These are phyloP conservation scores for Serranus cabrilla DNA, from an alignment of 2,797 vertebrate genomes.

Conservation along the genomic window DNA sequence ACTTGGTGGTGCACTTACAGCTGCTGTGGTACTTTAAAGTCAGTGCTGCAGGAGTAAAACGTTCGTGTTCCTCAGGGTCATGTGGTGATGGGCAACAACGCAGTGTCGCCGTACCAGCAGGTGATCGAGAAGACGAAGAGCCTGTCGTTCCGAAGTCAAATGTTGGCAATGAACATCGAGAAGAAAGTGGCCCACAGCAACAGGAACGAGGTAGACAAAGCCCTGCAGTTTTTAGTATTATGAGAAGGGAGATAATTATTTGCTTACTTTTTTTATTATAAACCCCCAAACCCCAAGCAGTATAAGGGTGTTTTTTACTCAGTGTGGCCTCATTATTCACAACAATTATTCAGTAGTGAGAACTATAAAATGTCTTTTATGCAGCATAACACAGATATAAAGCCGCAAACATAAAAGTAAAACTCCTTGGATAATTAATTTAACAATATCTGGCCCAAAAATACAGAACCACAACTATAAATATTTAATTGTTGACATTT, in stretches of 20 bases:
- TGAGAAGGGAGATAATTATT: neutral
- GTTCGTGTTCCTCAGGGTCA: slow-evolving; percentile 85
- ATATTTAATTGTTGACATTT: no score
- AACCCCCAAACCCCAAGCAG: no score
- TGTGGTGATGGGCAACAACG: slow-evolving; percentile 98
- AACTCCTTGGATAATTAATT: no score
- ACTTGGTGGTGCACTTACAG: no score
- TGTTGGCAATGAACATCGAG: slow-evolving; percentile 98
- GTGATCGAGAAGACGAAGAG: slow-evolving; percentile 99
- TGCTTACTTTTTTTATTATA: neutral
- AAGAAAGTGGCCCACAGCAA: slow-evolving; percentile 93
- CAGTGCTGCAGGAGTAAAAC: neutral
- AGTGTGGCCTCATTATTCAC: no score
- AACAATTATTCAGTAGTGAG: no score
- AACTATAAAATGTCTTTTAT: no score
- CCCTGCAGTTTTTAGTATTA: neutral
- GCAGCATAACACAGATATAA: no score
- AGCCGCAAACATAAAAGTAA: no score
- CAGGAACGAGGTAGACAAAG: slow-evolving; percentile 89
- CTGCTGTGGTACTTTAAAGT: neutral
- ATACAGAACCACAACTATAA: no score
- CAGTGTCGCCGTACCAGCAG: slow-evolving; percentile 96
- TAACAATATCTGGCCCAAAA: no score
- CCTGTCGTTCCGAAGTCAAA: slow-evolving; percentile 95
- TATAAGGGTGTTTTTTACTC: no score